These are phyloP conservation scores for Ovibos moschatus DNA, from an alignment of 2,113 vertebrate species.

Conservation along the genomic window DNA sequence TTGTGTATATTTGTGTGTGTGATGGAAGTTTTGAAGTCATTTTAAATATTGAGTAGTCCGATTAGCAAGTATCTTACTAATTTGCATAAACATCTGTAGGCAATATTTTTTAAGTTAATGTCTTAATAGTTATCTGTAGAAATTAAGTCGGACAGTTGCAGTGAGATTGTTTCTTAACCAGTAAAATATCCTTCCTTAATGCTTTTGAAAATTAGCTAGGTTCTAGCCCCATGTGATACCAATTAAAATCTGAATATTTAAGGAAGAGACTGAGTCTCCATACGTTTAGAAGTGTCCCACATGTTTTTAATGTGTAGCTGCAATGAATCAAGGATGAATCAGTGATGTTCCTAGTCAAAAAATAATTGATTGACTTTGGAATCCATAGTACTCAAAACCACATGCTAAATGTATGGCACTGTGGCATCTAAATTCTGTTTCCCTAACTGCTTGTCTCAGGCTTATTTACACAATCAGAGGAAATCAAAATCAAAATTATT, in stretches of 20 bases:
- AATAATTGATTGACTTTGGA: not conserved
- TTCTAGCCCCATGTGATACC: not conserved
- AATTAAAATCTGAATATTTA: conserved; percentile 11
- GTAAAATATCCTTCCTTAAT: not conserved
- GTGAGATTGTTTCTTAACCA: not conserved
- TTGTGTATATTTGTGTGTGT: not conserved
- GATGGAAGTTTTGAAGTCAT: not conserved
- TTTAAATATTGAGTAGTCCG: not conserved
- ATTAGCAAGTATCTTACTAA: not conserved
- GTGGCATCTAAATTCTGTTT: not conserved
- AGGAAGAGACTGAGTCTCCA: not conserved
- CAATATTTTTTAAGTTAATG: not conserved
- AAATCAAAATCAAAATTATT: not conserved
- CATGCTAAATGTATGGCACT: not conserved
- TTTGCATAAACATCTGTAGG: not conserved
- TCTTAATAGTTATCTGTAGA: not conserved
- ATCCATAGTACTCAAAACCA: not conserved
- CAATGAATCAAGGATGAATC: not conserved
- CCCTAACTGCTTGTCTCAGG: not conserved
- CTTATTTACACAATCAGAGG: not conserved
- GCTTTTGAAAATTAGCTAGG: not conserved
- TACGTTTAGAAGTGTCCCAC: not conserved
- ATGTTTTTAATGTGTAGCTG: not conserved
- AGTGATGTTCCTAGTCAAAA: not conserved
- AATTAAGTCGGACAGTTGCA: not conserved